Conservation (phyloP, 2,113 vertebrate genomes). For the Cyanoramphus novaezelandiae region DNA sequence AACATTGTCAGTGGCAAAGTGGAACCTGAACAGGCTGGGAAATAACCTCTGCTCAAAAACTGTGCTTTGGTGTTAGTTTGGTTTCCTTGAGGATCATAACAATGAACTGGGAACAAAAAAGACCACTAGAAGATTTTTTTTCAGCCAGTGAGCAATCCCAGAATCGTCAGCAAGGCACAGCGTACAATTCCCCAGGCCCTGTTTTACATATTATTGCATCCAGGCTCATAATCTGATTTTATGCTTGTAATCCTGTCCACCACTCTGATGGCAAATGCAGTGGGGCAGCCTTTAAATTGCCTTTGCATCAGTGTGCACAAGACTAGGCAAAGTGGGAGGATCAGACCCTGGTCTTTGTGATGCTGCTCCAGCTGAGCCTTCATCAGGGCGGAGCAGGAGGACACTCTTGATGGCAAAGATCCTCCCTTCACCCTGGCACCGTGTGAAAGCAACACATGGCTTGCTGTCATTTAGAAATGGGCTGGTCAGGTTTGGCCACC, state of each 20-base stretch:
- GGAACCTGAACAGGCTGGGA: background rate
- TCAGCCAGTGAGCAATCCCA: background rate
- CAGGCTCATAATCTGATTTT: background rate
- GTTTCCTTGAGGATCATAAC: background rate
- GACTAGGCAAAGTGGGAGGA: background rate
- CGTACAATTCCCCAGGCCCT: background rate
- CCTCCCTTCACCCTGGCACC: background rate
- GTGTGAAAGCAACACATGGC: background rate
- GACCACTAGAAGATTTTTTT: background rate
- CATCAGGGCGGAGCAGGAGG: fast-evolving
- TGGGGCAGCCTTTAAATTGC: background rate
- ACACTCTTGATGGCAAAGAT: fast-evolving
- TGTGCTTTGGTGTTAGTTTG: background rate
- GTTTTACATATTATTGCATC: background rate
- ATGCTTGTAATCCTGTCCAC: background rate
- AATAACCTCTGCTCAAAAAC: background rate
- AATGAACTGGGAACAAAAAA: background rate
- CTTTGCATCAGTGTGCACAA: background rate
- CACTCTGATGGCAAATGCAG: background rate
- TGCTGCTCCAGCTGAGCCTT: background rate
- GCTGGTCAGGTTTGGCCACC: background rate
- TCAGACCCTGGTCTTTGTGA: background rate
- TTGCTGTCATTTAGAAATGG: background rate
- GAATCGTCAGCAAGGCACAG: fast-evolving
- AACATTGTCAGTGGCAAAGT: background rate